Conservation (phyloP, 2,888 invertebrate genomes). For the Acrobasis consociella region DNA sequence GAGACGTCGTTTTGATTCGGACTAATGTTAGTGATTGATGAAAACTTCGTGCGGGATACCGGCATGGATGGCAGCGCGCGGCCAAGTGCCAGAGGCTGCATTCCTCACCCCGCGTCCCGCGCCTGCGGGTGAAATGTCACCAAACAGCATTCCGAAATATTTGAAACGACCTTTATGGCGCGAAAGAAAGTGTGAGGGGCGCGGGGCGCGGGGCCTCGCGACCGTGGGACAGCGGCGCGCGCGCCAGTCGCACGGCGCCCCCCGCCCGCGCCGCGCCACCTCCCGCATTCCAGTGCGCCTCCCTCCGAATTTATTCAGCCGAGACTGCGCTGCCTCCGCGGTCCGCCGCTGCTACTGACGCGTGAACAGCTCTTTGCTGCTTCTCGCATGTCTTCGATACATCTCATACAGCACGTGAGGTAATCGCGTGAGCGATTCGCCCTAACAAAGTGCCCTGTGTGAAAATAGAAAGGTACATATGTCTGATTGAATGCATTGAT, state of each 20-base stretch:
- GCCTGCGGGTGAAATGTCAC: slow-evolving; percentile 79
- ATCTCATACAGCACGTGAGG: slow-evolving; percentile 24
- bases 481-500: neutral
- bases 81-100: slow-evolving; percentile 66
- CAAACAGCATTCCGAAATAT: slow-evolving; percentile 82
- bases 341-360: slow-evolving; percentile 36
- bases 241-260: slow-evolving; percentile 79
- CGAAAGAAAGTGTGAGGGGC: slow-evolving; percentile 78
- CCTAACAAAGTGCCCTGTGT: slow-evolving; percentile 25
- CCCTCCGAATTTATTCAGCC: slow-evolving; percentile 81
- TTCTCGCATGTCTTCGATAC: slow-evolving; percentile 7
- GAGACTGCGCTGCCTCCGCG: slow-evolving; percentile 54
- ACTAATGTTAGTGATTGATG: slow-evolving; percentile 3
- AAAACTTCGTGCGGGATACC: slow-evolving; percentile 43
- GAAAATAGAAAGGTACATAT: neutral
- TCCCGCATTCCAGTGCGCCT: slow-evolving; percentile 75
- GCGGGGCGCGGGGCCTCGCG: slow-evolving; percentile 80
- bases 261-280: slow-evolving; percentile 65
- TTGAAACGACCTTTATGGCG: slow-evolving; percentile 83
- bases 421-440: neutral
- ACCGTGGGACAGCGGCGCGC: slow-evolving; percentile 87
- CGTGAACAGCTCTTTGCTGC: slow-evolving; percentile 24
- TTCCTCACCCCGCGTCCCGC: slow-evolving; percentile 57
- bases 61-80: slow-evolving; percentile 48
- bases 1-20: slow-evolving; percentile 3